phyloP scores from a whole-genome alignment of 2,797 vertebrate genomes.

The Macroramphosus scolopax region DNA sequence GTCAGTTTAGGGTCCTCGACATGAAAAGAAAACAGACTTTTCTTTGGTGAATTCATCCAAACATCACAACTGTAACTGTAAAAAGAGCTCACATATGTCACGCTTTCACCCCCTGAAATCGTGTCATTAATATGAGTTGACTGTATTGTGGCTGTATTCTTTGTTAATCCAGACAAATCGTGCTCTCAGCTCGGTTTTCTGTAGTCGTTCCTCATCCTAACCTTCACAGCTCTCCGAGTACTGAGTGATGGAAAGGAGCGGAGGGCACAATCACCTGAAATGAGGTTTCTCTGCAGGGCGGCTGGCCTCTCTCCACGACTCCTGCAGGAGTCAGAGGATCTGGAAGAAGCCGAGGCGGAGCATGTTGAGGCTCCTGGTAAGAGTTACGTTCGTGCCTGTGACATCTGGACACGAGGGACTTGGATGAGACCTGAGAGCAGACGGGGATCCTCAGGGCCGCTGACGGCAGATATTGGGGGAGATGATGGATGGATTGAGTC shows the following conservation, averaged over 20 bases:
- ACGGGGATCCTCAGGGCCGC: not conserved
- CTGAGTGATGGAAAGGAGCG: constrained; percentile 5
- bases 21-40: too few relatives aligned
- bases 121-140: too few relatives aligned
- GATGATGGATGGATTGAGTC: too few relatives aligned
- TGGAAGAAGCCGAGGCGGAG: constrained; percentile 22
- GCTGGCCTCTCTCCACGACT: constrained; percentile 11
- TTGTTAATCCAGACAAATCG: not conserved
- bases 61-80: too few relatives aligned
- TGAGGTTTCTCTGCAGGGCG: constrained; percentile 27
- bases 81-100: too few relatives aligned
- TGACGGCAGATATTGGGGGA: too few relatives aligned
- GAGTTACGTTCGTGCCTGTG: not conserved
- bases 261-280: constrained; percentile 19
- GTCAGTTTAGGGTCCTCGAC: too few relatives aligned
- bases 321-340: constrained; percentile 17
- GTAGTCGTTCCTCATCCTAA: constrained; percentile 10
- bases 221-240: constrained; percentile 2
- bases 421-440: not conserved
- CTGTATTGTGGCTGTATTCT: not conserved
- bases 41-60: too few relatives aligned
- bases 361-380: not conserved
- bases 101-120: too few relatives aligned
- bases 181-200: not conserved
- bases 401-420: constrained; percentile 13